These are phyloP conservation scores for Cepphus grylle DNA, from an alignment of 2,113 vertebrate species.

Conservation along the genomic window DNA sequence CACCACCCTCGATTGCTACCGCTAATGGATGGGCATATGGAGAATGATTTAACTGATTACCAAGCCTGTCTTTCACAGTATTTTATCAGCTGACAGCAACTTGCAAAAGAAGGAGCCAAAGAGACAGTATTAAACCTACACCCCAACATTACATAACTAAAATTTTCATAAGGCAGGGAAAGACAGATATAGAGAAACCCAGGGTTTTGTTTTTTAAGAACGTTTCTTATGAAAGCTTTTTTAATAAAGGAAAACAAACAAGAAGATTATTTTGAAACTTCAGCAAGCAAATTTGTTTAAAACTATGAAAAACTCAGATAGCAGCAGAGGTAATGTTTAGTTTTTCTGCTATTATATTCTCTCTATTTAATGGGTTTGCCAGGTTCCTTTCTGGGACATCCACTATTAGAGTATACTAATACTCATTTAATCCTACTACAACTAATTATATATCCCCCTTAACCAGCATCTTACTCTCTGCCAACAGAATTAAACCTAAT, in stretches of 20 bases:
- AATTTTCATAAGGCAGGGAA: neutral
- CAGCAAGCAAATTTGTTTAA: neutral
- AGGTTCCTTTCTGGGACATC: slow-evolving; percentile 38
- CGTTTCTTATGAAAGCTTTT: neutral
- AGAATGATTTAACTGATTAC: neutral
- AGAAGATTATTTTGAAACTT: neutral
- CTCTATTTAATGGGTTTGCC: slow-evolving; percentile 38
- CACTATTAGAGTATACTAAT: slow-evolving; percentile 34
- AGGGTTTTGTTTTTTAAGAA: neutral
- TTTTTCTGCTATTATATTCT: neutral
- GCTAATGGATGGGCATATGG: neutral
- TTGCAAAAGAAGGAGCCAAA: neutral
- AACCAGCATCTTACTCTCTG: slow-evolving; percentile 24
- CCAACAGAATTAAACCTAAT: slow-evolving; percentile 47
- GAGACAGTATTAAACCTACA: neutral
- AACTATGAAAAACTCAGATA: neutral
- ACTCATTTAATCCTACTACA: slow-evolving; percentile 58
- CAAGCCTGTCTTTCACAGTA: neutral
- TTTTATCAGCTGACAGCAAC: neutral
- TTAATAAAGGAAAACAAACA: neutral
- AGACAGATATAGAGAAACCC: neutral
- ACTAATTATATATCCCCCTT: slow-evolving; percentile 37
- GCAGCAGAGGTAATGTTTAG: neutral
- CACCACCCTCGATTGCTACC: neutral
- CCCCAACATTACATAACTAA: neutral